Evolutionary conservation across 1,140 invertebrate genomes (phyloP), one percentile per base, ranked within the genome.

Genomic region (Coptotermes formosanus): DNA sequence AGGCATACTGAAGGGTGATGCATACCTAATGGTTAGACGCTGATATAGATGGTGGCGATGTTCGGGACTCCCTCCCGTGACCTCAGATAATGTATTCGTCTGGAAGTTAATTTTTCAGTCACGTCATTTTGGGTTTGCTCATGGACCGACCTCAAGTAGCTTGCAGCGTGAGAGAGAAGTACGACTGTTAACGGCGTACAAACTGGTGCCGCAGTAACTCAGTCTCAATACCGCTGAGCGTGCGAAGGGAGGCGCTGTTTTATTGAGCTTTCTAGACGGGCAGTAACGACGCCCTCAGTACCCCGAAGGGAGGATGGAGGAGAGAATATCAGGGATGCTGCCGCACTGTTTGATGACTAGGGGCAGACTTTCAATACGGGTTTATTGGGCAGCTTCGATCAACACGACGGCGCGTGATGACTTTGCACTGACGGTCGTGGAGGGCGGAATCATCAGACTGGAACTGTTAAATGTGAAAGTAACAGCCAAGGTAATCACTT

Each of bases 321-420:
- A 30, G 23, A 19, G 64, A n/a, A 25, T 25, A 25, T 75, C 64
- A 75, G 64, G 9, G 25, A 11, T 9, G 8, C 64, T 75, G 25
- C n/a, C 64, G n/a, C n/a, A 30, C 3, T 30, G n/a, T 75, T 75
- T 75, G 64, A 75, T 75, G 64, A 30, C 64, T 75, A 16, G 64
- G 64, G 25, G 64, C 64, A 75, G 9, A 75, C 64, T 75, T 75
- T 75, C 25, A 75, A 75, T 75, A 75, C 64, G 64, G 64, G 64
- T 75, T 75, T 75, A 75, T 75, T 75, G 64, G n/a, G 25, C n/a
- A 75, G 64, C 64, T 75, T 75, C 25, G n/a, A 75, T 75, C 64
- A 75, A 75, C 64, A 75, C 64, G 30, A 75, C 64, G 64, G 0
- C 30, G 11, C 59, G 21, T 8, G 25, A 23, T 64, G 9, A 48